Conservation (phyloP, 2,797 vertebrate genomes). For the Botia almorhae region DNA sequence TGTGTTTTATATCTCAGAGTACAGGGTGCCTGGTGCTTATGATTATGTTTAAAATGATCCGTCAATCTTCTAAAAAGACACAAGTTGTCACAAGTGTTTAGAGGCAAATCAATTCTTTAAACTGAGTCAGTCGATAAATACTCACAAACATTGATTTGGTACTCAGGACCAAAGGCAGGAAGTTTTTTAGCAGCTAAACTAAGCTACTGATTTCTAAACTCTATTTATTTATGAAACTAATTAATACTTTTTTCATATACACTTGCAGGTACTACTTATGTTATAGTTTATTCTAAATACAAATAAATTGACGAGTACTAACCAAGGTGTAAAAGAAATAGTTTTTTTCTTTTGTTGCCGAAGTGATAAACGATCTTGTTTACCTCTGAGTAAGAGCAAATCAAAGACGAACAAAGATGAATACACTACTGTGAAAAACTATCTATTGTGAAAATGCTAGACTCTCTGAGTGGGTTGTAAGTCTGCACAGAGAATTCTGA, state of each 20-base stretch:
- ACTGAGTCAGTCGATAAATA: background rate
- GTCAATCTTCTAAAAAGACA: background rate
- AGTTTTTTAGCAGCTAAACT: background rate
- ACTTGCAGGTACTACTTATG: background rate
- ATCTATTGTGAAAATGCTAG: background rate
- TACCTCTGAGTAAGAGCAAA: constrained; percentile 14
- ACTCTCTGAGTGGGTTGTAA: background rate
- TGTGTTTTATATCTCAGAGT: background rate
- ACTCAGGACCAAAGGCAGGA: background rate
- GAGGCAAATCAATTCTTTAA: constrained; percentile 4
- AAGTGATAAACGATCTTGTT: constrained; percentile 8
- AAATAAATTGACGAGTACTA: background rate
- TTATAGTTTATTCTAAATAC: background rate
- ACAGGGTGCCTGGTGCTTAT: background rate
- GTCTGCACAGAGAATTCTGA: constrained; percentile 1
- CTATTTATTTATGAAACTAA: background rate
- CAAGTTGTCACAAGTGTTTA: background rate
- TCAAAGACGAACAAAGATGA: constrained; percentile 29
- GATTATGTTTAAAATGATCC: background rate
- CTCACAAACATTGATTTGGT: constrained; percentile 2
- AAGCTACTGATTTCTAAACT: background rate
- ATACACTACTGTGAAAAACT: background rate
- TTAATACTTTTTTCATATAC: background rate
- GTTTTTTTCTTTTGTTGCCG: background rate
- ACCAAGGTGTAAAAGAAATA: background rate